A percentile compares a stretch with the other conserved stretches of the same genome.
Conservation (phyloP, 2,888 invertebrate genomes). For the Cataglyphis albicans region DNA sequence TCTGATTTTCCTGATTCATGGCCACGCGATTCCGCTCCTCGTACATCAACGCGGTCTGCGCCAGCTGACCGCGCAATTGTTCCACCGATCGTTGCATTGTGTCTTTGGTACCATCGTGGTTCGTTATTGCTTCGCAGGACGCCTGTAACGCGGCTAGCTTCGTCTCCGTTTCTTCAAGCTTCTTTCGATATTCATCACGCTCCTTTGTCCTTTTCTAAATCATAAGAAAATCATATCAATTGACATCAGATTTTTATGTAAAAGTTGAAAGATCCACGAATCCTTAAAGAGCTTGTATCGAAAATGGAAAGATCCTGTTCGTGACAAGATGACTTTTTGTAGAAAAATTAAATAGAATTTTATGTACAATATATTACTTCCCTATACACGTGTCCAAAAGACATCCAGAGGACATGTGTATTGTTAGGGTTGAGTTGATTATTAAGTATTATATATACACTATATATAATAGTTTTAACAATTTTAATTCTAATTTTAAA, state of each 20-base stretch:
- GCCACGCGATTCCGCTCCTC: conserved; percentile 79
- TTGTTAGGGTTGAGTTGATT: too few species aligned
- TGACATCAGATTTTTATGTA: neutral
- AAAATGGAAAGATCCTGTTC: neutral
- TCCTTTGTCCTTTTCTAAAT: conserved; percentile 78
- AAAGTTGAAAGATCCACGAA: neutral
- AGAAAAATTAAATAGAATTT: neutral
- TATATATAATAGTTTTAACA: conserved; percentile 6
- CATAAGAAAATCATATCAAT: conserved; percentile 17
- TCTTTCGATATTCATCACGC: conserved; percentile 78
- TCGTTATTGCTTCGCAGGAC: conserved; percentile 70
- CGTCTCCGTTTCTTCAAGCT: conserved; percentile 78
- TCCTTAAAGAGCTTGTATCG: neutral
- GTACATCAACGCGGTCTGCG: conserved; percentile 78
- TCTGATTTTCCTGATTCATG: conserved; percentile 92
- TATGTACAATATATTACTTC: neutral
- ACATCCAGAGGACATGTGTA: too few species aligned
- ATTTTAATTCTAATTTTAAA: neutral
- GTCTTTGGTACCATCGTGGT: conserved; percentile 60
- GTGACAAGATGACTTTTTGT: conserved; percentile 14
- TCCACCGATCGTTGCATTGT: conserved; percentile 77
- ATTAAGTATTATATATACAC: neutral
- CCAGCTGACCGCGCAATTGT: conserved; percentile 77
- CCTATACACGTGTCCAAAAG: too few species aligned
- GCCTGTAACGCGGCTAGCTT: conserved; percentile 76